Evolutionary conservation across 2,797 vertebrate species (phyloP).

Genomic region (Periophthalmus magnuspinnatus): DNA sequence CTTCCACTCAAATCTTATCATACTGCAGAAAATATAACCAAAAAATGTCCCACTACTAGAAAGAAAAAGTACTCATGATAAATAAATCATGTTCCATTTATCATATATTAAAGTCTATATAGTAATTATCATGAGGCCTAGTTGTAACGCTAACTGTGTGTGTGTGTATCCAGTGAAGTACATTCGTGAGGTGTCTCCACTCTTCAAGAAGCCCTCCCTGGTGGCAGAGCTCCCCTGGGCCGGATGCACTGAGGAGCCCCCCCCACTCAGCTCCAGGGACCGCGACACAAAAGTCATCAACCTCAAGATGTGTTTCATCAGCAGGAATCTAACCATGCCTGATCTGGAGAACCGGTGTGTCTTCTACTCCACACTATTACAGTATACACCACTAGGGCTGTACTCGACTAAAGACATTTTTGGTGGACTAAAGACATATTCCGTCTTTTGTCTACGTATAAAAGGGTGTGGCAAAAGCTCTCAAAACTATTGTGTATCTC

Average conservation of each 20-base stretch:
- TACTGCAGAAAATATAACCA: too few species aligned
- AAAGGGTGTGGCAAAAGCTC: too few species aligned
- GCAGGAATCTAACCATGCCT: slow-evolving; percentile 93
- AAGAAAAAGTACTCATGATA: too few species aligned
- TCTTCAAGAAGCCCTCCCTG: slow-evolving; percentile 92
- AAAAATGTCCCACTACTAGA: too few species aligned
- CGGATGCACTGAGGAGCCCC: slow-evolving; percentile 85
- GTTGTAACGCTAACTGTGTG: neutral
- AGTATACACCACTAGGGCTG: neutral
- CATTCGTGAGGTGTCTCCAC: slow-evolving; percentile 94
- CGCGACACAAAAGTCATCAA: slow-evolving; percentile 90
- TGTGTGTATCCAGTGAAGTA: slow-evolving; percentile 84
- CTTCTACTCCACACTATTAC: neutral
- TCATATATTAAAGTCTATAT: too few species aligned
- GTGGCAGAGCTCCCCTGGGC: slow-evolving; percentile 94
- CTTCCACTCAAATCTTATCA: too few species aligned
- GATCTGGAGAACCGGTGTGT: slow-evolving; percentile 93
- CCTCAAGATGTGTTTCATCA: slow-evolving; percentile 95
- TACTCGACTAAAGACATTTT: neutral
- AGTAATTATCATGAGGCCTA: too few species aligned
- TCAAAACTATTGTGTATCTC: too few species aligned
- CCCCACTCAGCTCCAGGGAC: slow-evolving; percentile 83
- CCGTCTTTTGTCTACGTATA: too few species aligned
- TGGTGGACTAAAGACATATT: too few species aligned
- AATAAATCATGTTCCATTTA: too few species aligned